phyloP scores from a whole-genome alignment of 2,113 vertebrate genomes.

The Ciconia boyciana region DNA sequence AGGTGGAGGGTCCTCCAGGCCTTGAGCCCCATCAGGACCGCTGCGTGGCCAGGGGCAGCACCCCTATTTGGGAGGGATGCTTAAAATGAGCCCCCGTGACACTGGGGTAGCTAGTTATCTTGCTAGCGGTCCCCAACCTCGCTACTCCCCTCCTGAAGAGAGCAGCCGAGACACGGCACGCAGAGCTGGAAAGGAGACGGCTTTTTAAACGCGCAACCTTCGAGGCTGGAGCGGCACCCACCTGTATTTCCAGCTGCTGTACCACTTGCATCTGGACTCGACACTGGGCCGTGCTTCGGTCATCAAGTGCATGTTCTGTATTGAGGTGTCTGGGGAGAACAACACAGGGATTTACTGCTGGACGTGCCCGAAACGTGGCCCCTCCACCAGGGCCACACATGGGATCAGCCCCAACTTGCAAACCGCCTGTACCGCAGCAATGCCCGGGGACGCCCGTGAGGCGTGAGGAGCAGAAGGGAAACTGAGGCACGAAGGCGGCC shows the following conservation, averaged over 20 bases:
- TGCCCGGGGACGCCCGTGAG: accelerated
- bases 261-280: conserved; percentile 99
- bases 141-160: neutral
- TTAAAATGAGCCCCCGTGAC: neutral
- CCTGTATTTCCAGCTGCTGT: conserved; percentile 99
- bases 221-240: conserved; percentile 34
- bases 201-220: accelerated
- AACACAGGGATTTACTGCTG: accelerated
- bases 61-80: neutral
- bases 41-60: neutral
- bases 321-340: conserved; percentile 89
- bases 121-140: accelerated
- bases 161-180: neutral
- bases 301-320: conserved; percentile 96
- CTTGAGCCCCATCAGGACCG: neutral
- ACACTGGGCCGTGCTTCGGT: conserved; percentile 98
- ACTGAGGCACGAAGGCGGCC: neutral
- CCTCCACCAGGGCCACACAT: neutral
- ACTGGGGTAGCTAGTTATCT: neutral
- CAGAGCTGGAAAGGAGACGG: neutral
- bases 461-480: accelerated
- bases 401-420: neutral
- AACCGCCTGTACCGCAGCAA: neutral
- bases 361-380: neutral
- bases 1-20: neutral